Percentiles rank a stretch among this genome's conserved stretches.
Conservation (phyloP, 2,113 vertebrate species). For the Maccullochella peelii region DNA sequence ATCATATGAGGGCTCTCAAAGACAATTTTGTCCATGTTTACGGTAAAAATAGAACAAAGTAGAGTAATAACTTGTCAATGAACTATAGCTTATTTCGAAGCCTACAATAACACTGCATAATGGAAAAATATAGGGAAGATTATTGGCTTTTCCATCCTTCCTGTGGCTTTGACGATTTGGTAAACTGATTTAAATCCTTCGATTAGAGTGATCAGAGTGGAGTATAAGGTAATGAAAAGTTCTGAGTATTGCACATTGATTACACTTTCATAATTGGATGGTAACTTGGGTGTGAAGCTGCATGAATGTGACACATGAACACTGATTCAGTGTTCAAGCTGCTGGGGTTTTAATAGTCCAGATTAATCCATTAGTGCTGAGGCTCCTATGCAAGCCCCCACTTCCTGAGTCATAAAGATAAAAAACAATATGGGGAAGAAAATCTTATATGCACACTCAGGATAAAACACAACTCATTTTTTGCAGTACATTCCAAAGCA, state of each 20-base stretch:
- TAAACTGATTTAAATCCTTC: slow-evolving; percentile 32
- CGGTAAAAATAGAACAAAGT: slow-evolving; percentile 21
- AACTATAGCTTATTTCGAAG: slow-evolving; percentile 25
- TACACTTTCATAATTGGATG: slow-evolving; percentile 34
- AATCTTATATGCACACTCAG: slow-evolving; percentile 36
- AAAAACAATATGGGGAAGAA: slow-evolving; percentile 25
- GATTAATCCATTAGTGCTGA: slow-evolving; percentile 27
- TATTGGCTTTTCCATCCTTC: neutral
- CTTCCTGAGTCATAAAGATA: slow-evolving; percentile 50
- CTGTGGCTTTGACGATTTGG: slow-evolving; percentile 11
- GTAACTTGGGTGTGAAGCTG: slow-evolving; percentile 24
- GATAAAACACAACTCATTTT: slow-evolving; percentile 35
- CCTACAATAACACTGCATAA: slow-evolving; percentile 15
- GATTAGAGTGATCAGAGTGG: neutral
- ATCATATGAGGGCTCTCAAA: slow-evolving; percentile 11
- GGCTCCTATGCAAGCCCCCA: slow-evolving; percentile 11
- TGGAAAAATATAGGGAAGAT: slow-evolving; percentile 1
- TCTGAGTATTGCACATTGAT: neutral
- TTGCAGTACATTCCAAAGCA: slow-evolving; percentile 32
- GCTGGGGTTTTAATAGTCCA: slow-evolving; percentile 36
- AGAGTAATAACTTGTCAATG: slow-evolving; percentile 32
- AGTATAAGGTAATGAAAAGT: slow-evolving; percentile 22
- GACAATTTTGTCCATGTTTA: slow-evolving; percentile 16
- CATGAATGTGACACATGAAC: slow-evolving; percentile 23
- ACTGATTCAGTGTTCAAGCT: slow-evolving; percentile 29